phyloP scores from a whole-genome alignment of 2,888 invertebrate species.

The Acronicta alni region DNA sequence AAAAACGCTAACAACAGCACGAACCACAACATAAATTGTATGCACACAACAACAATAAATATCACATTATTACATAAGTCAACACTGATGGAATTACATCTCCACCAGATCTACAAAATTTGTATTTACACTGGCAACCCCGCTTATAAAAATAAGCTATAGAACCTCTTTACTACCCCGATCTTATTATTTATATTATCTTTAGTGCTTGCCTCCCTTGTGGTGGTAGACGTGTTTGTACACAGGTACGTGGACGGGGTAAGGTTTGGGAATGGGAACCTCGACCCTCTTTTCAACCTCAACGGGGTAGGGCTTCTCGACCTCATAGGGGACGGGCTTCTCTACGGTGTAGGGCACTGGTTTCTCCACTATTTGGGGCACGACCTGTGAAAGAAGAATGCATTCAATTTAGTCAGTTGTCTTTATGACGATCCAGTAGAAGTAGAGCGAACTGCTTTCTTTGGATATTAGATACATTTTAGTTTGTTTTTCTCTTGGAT shows the following conservation, averaged over 20 bases:
- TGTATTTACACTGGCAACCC: conserved; percentile 78
- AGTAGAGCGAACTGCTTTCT: no score
- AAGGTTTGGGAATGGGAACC: conserved; percentile 92
- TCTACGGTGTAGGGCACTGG: conserved; percentile 93
- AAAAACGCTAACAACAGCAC: conserved; percentile 82
- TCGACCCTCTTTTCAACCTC: conserved; percentile 93
- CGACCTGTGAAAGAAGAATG: conserved; percentile 77
- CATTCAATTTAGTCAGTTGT: conserved; percentile 12
- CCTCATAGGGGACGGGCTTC: conserved; percentile 92
- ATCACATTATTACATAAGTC: conserved; percentile 80
- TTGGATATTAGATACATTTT: background rate
- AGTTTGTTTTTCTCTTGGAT: background rate
- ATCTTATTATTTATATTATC: conserved; percentile 21
- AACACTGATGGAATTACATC: conserved; percentile 75
- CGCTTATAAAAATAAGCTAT: conserved; percentile 59
- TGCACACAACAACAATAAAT: conserved; percentile 85
- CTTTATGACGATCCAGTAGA: background rate
- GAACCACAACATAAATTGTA: conserved; percentile 72
- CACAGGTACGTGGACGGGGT: conserved; percentile 93
- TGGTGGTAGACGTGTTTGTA: conserved; percentile 93
- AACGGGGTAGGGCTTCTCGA: conserved; percentile 93
- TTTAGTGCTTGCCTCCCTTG: conserved; percentile 87
- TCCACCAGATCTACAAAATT: conserved; percentile 77
- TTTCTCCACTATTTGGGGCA: conserved; percentile 92
- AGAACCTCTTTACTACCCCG: conserved; percentile 36